Percentiles rank a stretch among this genome's conserved stretches.
Conservation (phyloP, 1,140 invertebrate genomes). For the Notospermus geniculatus region DNA sequence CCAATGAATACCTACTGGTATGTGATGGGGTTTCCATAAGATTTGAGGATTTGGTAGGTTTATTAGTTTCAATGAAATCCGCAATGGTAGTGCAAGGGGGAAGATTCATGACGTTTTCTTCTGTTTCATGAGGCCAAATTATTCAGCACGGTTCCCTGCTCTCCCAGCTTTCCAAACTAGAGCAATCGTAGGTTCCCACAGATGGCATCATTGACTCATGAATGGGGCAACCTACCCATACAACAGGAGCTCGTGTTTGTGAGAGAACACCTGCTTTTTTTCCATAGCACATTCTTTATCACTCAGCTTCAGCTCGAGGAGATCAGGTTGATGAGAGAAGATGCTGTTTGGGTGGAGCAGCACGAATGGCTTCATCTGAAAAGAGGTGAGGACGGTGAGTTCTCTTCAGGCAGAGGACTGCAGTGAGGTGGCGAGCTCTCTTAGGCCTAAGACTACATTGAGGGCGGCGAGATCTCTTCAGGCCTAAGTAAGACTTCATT, state of each 20-base stretch:
- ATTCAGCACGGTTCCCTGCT: too few species aligned
- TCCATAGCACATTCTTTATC: slow-evolving; percentile 56
- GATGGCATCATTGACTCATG: too few species aligned
- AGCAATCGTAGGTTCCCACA: too few species aligned
- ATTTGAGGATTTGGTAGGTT: too few species aligned
- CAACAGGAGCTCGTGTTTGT: slow-evolving; percentile 81
- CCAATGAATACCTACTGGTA: slow-evolving; percentile 34
- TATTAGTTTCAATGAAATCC: background rate
- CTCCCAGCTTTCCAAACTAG: too few species aligned
- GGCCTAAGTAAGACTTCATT: too few species aligned
- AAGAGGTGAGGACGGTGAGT: too few species aligned
- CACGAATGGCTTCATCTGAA: slow-evolving; percentile 76
- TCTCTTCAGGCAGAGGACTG: background rate
- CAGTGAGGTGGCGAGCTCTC: too few species aligned
- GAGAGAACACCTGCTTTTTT: slow-evolving; percentile 62
- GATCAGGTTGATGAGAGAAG: slow-evolving; percentile 78
- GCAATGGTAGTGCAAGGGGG: background rate
- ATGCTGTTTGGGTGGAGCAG: slow-evolving; percentile 86
- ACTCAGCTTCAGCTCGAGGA: slow-evolving; percentile 73
- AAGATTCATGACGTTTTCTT: too few species aligned
- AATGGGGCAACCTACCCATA: slow-evolving; percentile 71
- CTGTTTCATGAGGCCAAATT: too few species aligned
- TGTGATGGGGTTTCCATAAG: slow-evolving; percentile 5
- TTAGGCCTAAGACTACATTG: too few species aligned
- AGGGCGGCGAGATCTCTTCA: too few species aligned